Percentiles rank a stretch among this genome's conserved stretches.
These are phyloP conservation scores for Molorchus minor DNA, from an alignment of 2,888 invertebrate species.

Conservation along the genomic window DNA sequence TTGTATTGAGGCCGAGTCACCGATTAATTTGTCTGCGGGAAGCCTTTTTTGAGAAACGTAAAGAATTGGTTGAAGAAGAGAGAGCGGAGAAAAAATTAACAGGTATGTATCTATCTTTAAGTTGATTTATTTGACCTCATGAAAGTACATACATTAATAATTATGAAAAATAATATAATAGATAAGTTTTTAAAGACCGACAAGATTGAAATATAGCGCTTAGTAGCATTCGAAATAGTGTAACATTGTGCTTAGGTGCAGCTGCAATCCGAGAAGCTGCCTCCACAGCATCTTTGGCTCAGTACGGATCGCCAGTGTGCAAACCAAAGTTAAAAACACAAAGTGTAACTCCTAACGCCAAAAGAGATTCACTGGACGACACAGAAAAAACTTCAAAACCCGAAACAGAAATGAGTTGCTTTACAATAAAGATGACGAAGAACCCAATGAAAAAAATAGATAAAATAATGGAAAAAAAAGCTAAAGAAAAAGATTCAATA, in stretches of 20 bases:
- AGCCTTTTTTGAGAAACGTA: slow-evolving; percentile 70
- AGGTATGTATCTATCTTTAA: slow-evolving; percentile 44
- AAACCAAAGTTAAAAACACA: slow-evolving; percentile 46
- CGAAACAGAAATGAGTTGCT: slow-evolving; percentile 49
- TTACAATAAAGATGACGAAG: slow-evolving; percentile 50
- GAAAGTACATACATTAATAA: background rate
- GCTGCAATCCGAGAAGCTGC: slow-evolving; percentile 64
- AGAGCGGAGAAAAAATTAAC: slow-evolving; percentile 48
- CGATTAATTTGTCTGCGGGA: slow-evolving; percentile 69
- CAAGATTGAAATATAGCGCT: no score
- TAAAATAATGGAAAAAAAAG: slow-evolving; percentile 46
- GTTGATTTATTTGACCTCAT: slow-evolving; percentile 4
- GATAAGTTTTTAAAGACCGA: no score
- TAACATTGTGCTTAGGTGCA: slow-evolving; percentile 59
- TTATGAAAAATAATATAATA: slow-evolving; percentile 1
- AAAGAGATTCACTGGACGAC: slow-evolving; percentile 14
- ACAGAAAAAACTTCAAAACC: slow-evolving; percentile 30
- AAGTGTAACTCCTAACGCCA: slow-evolving; percentile 25
- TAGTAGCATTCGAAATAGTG: no score
- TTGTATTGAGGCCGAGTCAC: slow-evolving; percentile 65
- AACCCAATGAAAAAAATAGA: slow-evolving; percentile 50
- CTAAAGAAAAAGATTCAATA: slow-evolving; percentile 25
- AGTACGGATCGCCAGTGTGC: slow-evolving; percentile 41
- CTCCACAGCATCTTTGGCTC: slow-evolving; percentile 34
- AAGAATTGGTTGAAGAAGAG: slow-evolving; percentile 54